Evolutionary conservation across 2,113 vertebrate species (phyloP).

Genomic region (Microcebus tavaratra): DNA sequence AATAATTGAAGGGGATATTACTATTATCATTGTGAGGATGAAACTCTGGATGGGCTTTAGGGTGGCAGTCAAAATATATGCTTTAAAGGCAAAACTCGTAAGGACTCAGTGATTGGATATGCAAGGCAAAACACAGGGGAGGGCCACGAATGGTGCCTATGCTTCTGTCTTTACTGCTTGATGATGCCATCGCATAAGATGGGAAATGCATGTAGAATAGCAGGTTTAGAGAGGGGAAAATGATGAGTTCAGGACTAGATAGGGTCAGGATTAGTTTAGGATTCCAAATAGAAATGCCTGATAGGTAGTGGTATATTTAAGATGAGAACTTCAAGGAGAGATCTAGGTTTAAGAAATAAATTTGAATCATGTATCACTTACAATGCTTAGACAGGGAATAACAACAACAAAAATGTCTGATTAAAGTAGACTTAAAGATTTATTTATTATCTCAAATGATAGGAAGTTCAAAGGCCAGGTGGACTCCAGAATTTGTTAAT

Average conservation of each 20-base stretch:
- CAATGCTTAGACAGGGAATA: neutral
- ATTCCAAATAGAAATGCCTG: neutral
- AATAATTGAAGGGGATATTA: neutral
- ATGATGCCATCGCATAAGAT: neutral
- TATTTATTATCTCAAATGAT: neutral
- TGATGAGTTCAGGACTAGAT: neutral
- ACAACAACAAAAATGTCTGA: neutral
- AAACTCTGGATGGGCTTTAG: neutral
- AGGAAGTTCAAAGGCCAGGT: neutral
- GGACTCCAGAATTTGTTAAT: neutral
- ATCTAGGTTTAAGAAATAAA: constrained; percentile 15
- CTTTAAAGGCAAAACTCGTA: neutral
- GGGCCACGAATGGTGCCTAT: neutral
- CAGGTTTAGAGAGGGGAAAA: neutral
- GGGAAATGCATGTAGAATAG: neutral
- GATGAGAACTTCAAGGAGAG: neutral
- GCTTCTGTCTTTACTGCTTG: neutral
- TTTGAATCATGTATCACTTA: neutral
- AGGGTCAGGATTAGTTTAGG: neutral
- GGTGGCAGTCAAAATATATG: neutral
- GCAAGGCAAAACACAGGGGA: neutral
- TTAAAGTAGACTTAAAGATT: neutral
- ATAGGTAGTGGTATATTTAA: neutral
- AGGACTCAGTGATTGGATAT: neutral
- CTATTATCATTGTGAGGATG: neutral